Base-by-base conservation (phyloP, 2,888 invertebrate genomes). In the Hydroisotoma schaefferi region DNA sequence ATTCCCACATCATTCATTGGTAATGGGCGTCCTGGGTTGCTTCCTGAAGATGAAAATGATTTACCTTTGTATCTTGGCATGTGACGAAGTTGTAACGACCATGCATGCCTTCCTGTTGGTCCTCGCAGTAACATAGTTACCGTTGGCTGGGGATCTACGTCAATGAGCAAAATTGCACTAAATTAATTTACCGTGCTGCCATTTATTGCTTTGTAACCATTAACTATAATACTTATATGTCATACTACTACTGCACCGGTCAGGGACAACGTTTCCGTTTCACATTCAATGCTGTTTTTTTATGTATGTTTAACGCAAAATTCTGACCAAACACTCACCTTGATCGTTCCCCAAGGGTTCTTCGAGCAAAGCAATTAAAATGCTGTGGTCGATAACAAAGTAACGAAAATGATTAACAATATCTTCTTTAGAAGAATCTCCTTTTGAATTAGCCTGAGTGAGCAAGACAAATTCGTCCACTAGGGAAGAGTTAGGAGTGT, bases 81-180 rank as follows among this genome's bases (percentile, higher is more conserved):
- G 76, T 94, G 94, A 38, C 94, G 83, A 56, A 90, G 79, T 74
- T 89, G 87, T 83, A 92, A 84, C 8, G 90, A 90, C 97, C 97
- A 98, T 22, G 93, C 92, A 80, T 92, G 90, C 4, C 95, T 85
- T 0, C 95, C 95, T 80, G 94, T 95, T 0, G 94, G 91, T 58
- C 93, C 91, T 1, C 97, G 84, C 65, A 95, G 87, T 55, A 98
- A 81, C 55, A 93, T 86, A 75, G 85, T 85, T 6, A 97, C 87
- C 0, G 93, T 94, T 0, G 95, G 95, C 74, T 94, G 90, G 2
- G 94, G 93, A 79, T 94, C 94, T 82, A 52, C 4, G 20, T 4
- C 3, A n/a, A 43, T n/a, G n/a, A 43, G 18, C 43, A 20, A 10
- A 20, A 43, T 18, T 6, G 20, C 43, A 10, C 33, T 33, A 47